Conservation (phyloP, 2,797 vertebrate genomes). For the Acanthiza pusilla region DNA sequence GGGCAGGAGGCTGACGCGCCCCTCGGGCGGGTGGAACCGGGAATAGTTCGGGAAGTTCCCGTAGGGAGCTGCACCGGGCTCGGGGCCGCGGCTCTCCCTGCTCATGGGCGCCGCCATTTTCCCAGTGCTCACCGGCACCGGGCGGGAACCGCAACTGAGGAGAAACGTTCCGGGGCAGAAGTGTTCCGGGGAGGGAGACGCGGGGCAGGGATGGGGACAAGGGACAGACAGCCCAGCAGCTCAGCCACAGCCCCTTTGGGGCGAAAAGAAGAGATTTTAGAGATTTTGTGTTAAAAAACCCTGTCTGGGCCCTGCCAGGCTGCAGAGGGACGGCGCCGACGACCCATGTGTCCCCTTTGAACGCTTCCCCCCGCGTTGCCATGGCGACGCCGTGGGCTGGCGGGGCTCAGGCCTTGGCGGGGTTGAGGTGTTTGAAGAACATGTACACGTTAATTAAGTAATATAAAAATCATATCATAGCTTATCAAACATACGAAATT, state of each 20-base stretch:
- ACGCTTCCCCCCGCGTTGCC: neutral
- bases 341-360: accelerated
- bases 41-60: neutral
- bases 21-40: neutral
- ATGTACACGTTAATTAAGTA: accelerated
- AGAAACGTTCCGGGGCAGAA: neutral
- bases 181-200: accelerated
- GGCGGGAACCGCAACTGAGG: neutral
- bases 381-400: neutral
- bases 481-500: neutral
- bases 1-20: neutral
- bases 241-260: neutral
- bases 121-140: accelerated
- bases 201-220: neutral
- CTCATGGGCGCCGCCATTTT: slow-evolving; percentile 47
- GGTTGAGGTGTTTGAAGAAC: neutral
- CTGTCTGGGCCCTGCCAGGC: neutral
- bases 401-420: neutral
- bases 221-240: neutral
- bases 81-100: accelerated
- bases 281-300: neutral
- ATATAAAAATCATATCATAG: no score
- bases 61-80: neutral
- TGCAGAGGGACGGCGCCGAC: neutral
- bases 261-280: neutral